Conservation (phyloP, 2,113 vertebrate genomes). For the Trogon surrucura region DNA sequence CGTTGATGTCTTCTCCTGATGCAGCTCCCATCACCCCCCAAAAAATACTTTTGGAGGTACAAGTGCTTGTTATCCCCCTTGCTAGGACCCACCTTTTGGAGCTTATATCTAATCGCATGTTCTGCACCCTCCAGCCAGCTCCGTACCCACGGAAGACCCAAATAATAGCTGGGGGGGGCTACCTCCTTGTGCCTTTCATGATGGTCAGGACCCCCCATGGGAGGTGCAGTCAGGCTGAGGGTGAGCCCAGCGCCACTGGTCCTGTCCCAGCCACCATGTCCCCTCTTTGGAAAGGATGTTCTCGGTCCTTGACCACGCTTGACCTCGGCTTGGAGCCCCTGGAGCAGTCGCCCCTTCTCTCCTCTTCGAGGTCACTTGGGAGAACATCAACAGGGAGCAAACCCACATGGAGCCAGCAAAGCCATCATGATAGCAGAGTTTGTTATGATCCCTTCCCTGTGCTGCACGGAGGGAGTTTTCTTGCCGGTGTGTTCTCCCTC, state of each 20-base stretch:
- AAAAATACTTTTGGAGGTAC: fast-evolving
- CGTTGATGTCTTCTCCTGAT: background rate
- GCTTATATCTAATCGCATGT: background rate
- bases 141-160: fast-evolving
- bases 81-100: background rate
- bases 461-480: background rate
- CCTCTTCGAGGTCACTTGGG: background rate
- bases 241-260: fast-evolving
- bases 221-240: fast-evolving
- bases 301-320: fast-evolving
- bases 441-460: background rate
- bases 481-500: fast-evolving
- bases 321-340: fast-evolving
- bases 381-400: background rate
- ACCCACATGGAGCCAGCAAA: background rate
- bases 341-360: background rate
- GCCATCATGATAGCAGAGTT: background rate
- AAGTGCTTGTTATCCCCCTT: background rate
- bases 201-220: background rate
- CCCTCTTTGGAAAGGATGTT: background rate
- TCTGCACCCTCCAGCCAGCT: background rate
- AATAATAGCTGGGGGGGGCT: background rate
- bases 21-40: background rate
- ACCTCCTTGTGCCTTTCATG: background rate
- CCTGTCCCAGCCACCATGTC: background rate